These are phyloP conservation scores for Sebastes fasciatus DNA, from an alignment of 2,113 vertebrate genomes.

Conservation along the genomic window DNA sequence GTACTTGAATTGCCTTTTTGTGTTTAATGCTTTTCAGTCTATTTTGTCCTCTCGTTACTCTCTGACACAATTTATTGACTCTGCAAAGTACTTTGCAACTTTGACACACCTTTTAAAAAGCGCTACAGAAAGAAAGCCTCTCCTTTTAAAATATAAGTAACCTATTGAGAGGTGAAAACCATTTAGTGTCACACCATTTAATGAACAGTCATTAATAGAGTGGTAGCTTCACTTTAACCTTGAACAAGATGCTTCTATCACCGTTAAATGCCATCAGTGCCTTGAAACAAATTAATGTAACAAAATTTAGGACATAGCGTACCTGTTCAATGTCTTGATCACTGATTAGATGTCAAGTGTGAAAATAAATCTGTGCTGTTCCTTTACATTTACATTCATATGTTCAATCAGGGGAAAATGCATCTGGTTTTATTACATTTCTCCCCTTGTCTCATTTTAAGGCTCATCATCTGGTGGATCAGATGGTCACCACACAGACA, in stretches of 20 bases:
- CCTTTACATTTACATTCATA: background rate
- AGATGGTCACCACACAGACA: background rate
- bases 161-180: background rate
- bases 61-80: constrained; percentile 21
- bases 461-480: background rate
- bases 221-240: constrained; percentile 18
- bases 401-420: background rate
- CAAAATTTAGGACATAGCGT: background rate
- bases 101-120: constrained; percentile 6
- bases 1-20: constrained; percentile 28
- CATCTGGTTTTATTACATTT: background rate
- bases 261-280: constrained; percentile 10
- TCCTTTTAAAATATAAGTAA: constrained; percentile 6
- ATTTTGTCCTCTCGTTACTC: background rate
- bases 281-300: constrained; percentile 5
- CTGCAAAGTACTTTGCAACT: constrained; percentile 5
- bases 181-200: constrained; percentile 26
- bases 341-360: background rate
- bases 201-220: background rate
- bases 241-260: background rate
- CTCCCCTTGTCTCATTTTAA: background rate
- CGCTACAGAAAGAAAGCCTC: background rate
- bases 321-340: background rate
- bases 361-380: background rate
- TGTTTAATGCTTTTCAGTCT: background rate